phyloP scores from a whole-genome alignment of 2,888 invertebrate genomes.

The Dolichomitus sp. region DNA sequence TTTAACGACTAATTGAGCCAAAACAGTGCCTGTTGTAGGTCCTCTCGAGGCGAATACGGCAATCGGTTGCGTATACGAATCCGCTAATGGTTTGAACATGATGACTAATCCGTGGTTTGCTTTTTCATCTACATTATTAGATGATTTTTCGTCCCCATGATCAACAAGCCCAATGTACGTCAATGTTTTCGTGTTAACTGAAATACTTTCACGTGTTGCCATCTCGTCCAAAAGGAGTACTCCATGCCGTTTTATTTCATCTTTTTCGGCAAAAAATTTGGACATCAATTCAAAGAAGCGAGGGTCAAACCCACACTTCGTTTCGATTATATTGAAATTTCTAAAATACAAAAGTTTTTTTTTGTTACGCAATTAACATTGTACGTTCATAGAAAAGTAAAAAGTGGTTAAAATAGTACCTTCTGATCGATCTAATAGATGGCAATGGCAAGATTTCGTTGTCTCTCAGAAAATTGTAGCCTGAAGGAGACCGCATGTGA shows the following conservation, averaged over 20 bases:
- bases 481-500: slow-evolving; percentile 60
- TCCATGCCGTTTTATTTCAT: too few relatives aligned
- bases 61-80: slow-evolving; percentile 62
- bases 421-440: slow-evolving; percentile 1
- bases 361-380: background rate
- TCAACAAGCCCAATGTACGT: slow-evolving; percentile 42
- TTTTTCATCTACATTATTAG: slow-evolving; percentile 31
- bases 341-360: slow-evolving; percentile 4
- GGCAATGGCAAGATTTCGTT: slow-evolving; percentile 51
- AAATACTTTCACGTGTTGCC: slow-evolving; percentile 43
- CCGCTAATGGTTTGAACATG: slow-evolving; percentile 63
- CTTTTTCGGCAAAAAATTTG: too few relatives aligned
- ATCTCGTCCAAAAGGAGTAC: background rate
- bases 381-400: background rate
- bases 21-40: slow-evolving; percentile 30
- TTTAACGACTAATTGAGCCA: slow-evolving; percentile 44
- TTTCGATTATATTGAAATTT: slow-evolving; percentile 42
- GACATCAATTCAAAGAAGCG: background rate
- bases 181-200: too few relatives aligned
- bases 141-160: slow-evolving; percentile 34
- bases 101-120: slow-evolving; percentile 63
- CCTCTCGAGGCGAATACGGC: slow-evolving; percentile 57
- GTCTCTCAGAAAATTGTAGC: slow-evolving; percentile 46
- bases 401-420: slow-evolving; percentile 4
- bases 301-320: background rate